Base-by-base conservation (phyloP, 2,888 invertebrate genomes). In the Agrochola litura region DNA sequence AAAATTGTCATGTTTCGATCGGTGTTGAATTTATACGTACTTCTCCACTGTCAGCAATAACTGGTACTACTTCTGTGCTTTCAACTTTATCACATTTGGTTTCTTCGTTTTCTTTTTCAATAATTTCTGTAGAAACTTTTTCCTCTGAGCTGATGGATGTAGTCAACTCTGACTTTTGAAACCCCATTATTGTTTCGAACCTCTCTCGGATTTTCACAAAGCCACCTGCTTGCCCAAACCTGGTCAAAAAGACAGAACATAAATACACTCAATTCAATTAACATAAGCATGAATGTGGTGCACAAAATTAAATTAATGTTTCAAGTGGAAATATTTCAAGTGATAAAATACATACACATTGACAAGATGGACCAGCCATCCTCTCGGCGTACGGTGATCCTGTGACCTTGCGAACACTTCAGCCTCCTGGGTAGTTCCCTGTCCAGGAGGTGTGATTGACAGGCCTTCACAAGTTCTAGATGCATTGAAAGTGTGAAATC, bases 351-450 rank as follows among this genome's bases (percentile, higher is more conserved):
- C 94, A 92, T 94, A 97, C 97, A 97, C 97, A 97, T 99, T 99
- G 82, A 99, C 98, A 85, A 99, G 97, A 97, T 99, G 99, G 81
- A 99, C 99, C 86, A 99, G 97, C 99, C 99, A 99, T 78, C 99
- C 99, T 87, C 99, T 97, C 22, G 99, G 98, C 89, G 98, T 98
- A 91, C 99, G 97, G 74, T 98, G 97, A 95, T 99, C 99, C 79
- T 95, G 95, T 75, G 98, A 98, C 89, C 97, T 97, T 54, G 99
- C 98, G 91, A 97, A 98, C 81, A 97, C 94, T 90, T 97, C 96
- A 64, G 89, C 82, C 80, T 96, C 96, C 84, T 95, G 95, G 5
- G 92, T 90, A 8, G 95, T 94, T 43, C 96, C 95, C 88, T 97
- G 97, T 1, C 97, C 97, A 93, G 96, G 97, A 86, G 97, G 94